These are phyloP conservation scores for Lordiphosa stackelbergi DNA, from an alignment of 1,140 invertebrate genomes.

Conservation along the genomic window DNA sequence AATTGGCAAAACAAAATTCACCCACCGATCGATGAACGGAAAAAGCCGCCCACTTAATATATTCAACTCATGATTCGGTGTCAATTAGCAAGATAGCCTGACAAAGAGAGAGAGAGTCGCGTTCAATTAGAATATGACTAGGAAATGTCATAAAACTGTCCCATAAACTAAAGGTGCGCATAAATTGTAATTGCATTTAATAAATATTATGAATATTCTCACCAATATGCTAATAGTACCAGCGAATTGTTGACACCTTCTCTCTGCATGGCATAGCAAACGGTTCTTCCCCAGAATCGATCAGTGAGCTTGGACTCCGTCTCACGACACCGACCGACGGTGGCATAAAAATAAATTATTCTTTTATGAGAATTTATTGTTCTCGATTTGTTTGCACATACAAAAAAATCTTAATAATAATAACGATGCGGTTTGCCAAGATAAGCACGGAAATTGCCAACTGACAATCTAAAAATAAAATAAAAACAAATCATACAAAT, in stretches of 20 bases:
- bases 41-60: no score
- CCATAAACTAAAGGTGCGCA: conserved; percentile 41
- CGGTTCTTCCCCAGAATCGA: no score
- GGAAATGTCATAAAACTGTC: conserved; percentile 39
- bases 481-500: conserved; percentile 25
- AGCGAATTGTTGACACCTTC: conserved; percentile 5
- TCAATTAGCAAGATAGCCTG: no score
- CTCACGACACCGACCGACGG: no score
- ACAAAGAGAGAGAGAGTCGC: no score
- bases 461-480: conserved; percentile 34
- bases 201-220: conserved; percentile 38
- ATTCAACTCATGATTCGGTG: no score
- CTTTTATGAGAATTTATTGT: conserved; percentile 22
- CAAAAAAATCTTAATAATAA: conserved; percentile 18
- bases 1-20: no score
- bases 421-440: conserved; percentile 20
- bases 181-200: conserved; percentile 58
- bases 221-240: no score
- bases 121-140: no score
- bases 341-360: conserved; percentile 38
- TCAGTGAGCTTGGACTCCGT: no score
- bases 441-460: conserved; percentile 28
- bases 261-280: no score
- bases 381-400: conserved; percentile 27
- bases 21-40: no score